Evolutionary conservation across 2,113 vertebrate species (phyloP), one percentile per base, ranked within the genome.

Genomic region (Amia ocellicauda): DNA sequence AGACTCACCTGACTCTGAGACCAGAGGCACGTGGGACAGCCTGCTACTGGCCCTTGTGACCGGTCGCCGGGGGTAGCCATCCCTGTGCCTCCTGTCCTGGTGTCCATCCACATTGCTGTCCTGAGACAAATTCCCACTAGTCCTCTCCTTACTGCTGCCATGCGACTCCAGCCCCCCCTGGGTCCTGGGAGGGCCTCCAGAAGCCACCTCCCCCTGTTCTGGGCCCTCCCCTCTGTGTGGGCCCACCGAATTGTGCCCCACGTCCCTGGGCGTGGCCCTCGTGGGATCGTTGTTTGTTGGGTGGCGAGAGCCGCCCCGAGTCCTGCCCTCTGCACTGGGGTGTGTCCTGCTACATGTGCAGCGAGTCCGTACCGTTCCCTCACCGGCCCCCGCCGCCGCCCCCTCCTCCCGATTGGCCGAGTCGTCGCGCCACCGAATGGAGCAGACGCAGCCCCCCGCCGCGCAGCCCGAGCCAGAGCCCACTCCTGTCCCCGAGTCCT

Each of bases 1-100:
- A n/a, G n/a, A n/a, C 88, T 82, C 89, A 98, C 96, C 96, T 84
- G 93, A 89, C 80, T 98, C 94, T 3, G 93, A 82, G 66, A 94
- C 78, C 75, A 95, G 82, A 65, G 91, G 89, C 54, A 91, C 92
- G 70, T 88, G 87, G 61, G 92, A 94, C 67, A 91, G 90, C 72
- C 88, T 91, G 72, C 93, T 96, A 78, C 93, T 85, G 42, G 97
- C 95, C 73, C 96, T 89, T 28, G 97, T 99, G 70, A 98, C 75
- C 11, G 97, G 95, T 72, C 97, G 83, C 67, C 95, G 91, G 11
- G 91, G 91, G 64, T 92, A 90, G 57, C 87, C 85, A 63, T 91
- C 85, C 51, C 82, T 66, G 67, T 71, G 75, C 51, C 66, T 55
- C 68, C 81, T 63, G 71, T 82, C 84, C 72, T 76, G 85, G 71